phyloP scores from a whole-genome alignment of 2,888 invertebrate genomes.

The Xylocampa areola region DNA sequence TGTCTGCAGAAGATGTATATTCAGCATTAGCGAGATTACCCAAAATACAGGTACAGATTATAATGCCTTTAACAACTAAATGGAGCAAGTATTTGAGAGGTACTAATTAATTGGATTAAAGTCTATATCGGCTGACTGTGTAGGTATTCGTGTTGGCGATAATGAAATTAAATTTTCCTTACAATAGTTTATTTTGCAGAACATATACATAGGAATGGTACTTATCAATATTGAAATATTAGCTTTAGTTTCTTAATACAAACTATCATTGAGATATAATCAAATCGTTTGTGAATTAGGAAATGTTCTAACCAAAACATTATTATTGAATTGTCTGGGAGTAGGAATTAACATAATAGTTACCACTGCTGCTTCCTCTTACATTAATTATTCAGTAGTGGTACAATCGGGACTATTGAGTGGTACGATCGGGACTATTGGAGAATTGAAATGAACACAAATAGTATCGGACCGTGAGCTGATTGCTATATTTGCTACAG shows the following conservation, averaged over 20 bases:
- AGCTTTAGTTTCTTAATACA: no score
- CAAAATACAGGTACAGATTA: conserved; percentile 36
- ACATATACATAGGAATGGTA: conserved; percentile 24
- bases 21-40: conserved; percentile 26
- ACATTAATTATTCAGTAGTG: conserved; percentile 47
- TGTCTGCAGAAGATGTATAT: conserved; percentile 24
- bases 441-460: conserved; percentile 44
- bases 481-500: conserved; percentile 29
- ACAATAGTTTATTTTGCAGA: conserved; percentile 40
- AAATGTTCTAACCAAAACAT: conserved; percentile 28
- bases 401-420: conserved; percentile 18
- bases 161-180: conserved; percentile 56
- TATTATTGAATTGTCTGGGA: conserved; percentile 19
- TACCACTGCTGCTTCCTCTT: conserved; percentile 19
- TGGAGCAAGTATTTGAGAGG: conserved; percentile 43
- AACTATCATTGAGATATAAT: neutral
- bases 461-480: conserved; percentile 29
- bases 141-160: conserved; percentile 44
- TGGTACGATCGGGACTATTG: conserved; percentile 16
- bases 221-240: no score
- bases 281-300: conserved; percentile 24
- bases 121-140: conserved; percentile 34
- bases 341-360: conserved; percentile 30
- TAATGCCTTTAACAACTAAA: conserved; percentile 32
- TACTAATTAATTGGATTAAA: conserved; percentile 60